phyloP scores from a whole-genome alignment of 2,888 invertebrate species.

The Amphipyra tragopoginis region DNA sequence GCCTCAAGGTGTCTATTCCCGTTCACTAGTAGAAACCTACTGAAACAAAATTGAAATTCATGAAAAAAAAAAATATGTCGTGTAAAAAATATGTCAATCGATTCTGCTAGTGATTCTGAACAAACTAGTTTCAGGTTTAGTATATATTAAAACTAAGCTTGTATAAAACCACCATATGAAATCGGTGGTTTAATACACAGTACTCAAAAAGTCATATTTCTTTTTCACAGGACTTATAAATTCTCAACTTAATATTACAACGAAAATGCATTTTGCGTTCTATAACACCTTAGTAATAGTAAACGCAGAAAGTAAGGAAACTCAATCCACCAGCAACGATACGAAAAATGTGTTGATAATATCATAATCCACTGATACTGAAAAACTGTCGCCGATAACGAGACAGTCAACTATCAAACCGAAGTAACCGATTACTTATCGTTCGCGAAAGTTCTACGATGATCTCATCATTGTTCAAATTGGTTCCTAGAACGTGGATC shows the following conservation, averaged over 20 bases:
- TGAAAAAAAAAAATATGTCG: too few relatives aligned
- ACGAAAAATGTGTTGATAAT: constrained; percentile 31
- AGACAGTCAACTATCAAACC: constrained; percentile 14
- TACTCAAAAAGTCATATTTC: too few relatives aligned
- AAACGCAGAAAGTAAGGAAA: constrained; percentile 14
- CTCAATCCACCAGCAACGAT: constrained; percentile 18
- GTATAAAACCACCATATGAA: too few relatives aligned
- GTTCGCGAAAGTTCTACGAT: constrained; percentile 75
- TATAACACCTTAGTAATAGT: constrained; percentile 23
- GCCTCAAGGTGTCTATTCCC: too few relatives aligned
- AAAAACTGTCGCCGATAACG: constrained; percentile 26
- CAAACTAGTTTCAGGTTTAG: too few relatives aligned
- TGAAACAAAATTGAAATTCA: too few relatives aligned
- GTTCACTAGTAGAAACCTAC: too few relatives aligned
- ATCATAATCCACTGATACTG: constrained; percentile 40
- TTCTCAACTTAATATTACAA: neutral
- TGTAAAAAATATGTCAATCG: too few relatives aligned
- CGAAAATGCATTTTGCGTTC: neutral
- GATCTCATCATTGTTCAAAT: constrained; percentile 65
- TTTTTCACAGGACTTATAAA: too few relatives aligned
- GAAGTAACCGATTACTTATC: constrained; percentile 43
- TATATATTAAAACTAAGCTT: too few relatives aligned
- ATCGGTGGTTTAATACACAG: too few relatives aligned
- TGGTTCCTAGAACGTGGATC: constrained; percentile 67
- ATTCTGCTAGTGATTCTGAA: too few relatives aligned